Evolutionary conservation across 2,888 invertebrate species (phyloP).

Genomic region (Drosophila silvestris): DNA sequence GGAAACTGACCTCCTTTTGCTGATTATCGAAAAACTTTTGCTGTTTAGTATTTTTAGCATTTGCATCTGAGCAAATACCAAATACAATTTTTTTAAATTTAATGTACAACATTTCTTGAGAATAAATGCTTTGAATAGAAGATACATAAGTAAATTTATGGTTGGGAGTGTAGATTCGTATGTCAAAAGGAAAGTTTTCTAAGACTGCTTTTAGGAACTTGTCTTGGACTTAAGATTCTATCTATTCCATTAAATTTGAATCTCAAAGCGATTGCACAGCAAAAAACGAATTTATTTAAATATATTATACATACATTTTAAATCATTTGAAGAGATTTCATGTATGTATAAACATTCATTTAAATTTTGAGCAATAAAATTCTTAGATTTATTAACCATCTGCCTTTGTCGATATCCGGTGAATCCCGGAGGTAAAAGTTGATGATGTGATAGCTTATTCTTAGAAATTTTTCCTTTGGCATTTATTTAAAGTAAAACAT

Average conservation of each 20-base stretch:
- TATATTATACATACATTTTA: neutral
- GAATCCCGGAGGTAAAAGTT: neutral
- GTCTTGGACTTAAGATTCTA: neutral
- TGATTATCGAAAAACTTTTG: conserved; percentile 11
- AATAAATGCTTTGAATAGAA: neutral
- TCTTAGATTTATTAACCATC: neutral
- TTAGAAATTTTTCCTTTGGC: neutral
- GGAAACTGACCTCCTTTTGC: neutral
- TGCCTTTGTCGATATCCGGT: neutral
- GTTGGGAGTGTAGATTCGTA: neutral
- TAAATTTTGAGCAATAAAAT: neutral
- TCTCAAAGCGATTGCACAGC: neutral
- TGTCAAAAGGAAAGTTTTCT: neutral
- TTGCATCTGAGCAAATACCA: neutral
- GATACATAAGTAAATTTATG: neutral
- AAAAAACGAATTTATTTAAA: neutral
- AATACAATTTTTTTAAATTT: neutral
- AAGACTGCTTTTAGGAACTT: neutral
- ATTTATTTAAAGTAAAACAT: neutral
- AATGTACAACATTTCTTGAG: neutral
- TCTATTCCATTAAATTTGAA: neutral
- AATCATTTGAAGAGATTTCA: neutral
- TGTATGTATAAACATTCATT: neutral
- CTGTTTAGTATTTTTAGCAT: conserved; percentile 16
- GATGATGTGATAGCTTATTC: neutral